phyloP scores from a whole-genome alignment of 2,113 vertebrate species.

The Dicaeum eximium region DNA sequence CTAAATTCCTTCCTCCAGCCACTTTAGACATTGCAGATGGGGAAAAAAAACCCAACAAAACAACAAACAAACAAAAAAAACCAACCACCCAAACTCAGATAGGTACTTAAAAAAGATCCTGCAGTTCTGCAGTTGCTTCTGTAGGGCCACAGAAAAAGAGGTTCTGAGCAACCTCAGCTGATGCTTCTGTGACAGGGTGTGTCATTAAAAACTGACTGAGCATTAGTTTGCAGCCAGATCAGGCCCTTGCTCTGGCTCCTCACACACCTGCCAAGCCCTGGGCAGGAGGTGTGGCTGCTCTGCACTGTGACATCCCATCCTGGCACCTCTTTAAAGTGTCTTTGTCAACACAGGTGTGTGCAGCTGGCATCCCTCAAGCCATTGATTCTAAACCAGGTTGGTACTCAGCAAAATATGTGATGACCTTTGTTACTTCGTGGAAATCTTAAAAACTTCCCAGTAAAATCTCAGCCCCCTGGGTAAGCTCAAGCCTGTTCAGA shows the following conservation, averaged over 20 bases:
- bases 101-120: neutral
- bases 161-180: neutral
- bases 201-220: neutral
- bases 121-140: neutral
- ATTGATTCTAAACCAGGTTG: neutral
- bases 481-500: neutral
- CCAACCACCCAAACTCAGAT: fast-evolving
- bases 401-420: neutral
- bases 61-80: neutral
- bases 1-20: neutral
- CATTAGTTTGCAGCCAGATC: neutral
- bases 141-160: neutral
- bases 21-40: neutral
- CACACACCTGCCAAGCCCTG: neutral
- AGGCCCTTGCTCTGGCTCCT: neutral
- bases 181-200: neutral
- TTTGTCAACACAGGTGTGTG: too few species aligned
- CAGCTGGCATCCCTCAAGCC: neutral
- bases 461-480: neutral
- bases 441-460: neutral
- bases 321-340: neutral
- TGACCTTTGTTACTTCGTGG: neutral
- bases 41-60: neutral
- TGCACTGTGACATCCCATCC: neutral
- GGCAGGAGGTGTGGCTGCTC: neutral